These are phyloP conservation scores for Dicyrtomina minuta DNA, from an alignment of 2,888 invertebrate species.

Conservation along the genomic window DNA sequence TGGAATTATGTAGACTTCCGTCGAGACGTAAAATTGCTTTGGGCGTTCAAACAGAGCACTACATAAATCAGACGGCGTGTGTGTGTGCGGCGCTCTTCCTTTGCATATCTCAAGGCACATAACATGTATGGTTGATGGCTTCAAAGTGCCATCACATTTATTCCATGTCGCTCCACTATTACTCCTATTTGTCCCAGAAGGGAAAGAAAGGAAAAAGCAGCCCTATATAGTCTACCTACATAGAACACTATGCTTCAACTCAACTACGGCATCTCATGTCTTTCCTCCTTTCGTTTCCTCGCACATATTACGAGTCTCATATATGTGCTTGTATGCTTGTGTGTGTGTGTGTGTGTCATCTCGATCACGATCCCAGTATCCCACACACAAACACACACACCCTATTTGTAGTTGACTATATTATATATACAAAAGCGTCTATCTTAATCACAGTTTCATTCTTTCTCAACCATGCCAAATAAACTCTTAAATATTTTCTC, in stretches of 20 bases:
- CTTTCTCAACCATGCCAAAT: neutral
- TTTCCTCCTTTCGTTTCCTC: too few species aligned
- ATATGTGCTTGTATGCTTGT: too few species aligned
- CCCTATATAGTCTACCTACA: too few species aligned
- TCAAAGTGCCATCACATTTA: constrained; percentile 20
- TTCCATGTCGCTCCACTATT: constrained; percentile 1
- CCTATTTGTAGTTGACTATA: too few species aligned
- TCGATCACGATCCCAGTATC: too few species aligned
- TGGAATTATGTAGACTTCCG: constrained; percentile 11
- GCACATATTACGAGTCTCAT: too few species aligned
- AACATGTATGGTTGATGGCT: constrained; percentile 26
- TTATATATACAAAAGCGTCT: neutral
- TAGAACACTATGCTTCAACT: too few species aligned
- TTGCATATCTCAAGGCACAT: constrained; percentile 32
- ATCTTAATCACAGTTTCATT: neutral
- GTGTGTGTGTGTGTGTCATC: neutral
- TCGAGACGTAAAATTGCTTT: constrained; percentile 30
- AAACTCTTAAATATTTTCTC: neutral
- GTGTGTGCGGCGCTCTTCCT: neutral
- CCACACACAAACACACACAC: neutral
- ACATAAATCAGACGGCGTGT: constrained; percentile 21
- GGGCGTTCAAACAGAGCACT: constrained; percentile 25
- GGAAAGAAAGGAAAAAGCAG: too few species aligned
- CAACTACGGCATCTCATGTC: too few species aligned
- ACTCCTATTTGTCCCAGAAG: neutral